Evolutionary conservation across 2,113 vertebrate species (phyloP).

Genomic region (Saguinus imperator): DNA sequence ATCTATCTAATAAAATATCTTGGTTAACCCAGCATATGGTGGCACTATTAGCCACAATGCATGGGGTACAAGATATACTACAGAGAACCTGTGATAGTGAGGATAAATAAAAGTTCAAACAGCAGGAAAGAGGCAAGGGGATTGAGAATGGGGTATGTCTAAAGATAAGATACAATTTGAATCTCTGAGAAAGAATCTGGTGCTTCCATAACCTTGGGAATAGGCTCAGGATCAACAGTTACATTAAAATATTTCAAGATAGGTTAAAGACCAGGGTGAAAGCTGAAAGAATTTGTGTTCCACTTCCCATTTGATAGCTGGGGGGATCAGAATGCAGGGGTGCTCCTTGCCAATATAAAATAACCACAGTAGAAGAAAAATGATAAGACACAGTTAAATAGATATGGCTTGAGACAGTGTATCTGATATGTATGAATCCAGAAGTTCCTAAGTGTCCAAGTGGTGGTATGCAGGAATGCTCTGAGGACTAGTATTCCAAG

Average conservation of each 20-base stretch:
- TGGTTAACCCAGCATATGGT: neutral
- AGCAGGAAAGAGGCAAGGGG: neutral
- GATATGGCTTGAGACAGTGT: neutral
- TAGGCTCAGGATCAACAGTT: neutral
- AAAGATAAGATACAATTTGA: neutral
- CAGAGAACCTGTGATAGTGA: neutral
- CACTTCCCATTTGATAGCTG: neutral
- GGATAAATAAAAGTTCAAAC: neutral
- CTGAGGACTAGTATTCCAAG: neutral
- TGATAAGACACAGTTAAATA: neutral
- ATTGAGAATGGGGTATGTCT: neutral
- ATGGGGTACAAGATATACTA: neutral
- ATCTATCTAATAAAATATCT: neutral
- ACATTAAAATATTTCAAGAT: neutral
- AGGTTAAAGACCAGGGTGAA: neutral
- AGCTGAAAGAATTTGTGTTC: neutral
- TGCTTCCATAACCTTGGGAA: neutral
- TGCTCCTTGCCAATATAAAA: neutral
- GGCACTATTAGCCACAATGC: neutral
- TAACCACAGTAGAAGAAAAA: neutral
- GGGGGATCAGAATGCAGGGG: rapidly evolving
- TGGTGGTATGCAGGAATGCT: neutral
- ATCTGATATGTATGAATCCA: neutral
- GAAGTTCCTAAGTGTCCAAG: neutral
- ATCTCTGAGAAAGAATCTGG: neutral